Conservation (phyloP, 2,797 vertebrate species). For the Propithecus perrieri region DNA sequence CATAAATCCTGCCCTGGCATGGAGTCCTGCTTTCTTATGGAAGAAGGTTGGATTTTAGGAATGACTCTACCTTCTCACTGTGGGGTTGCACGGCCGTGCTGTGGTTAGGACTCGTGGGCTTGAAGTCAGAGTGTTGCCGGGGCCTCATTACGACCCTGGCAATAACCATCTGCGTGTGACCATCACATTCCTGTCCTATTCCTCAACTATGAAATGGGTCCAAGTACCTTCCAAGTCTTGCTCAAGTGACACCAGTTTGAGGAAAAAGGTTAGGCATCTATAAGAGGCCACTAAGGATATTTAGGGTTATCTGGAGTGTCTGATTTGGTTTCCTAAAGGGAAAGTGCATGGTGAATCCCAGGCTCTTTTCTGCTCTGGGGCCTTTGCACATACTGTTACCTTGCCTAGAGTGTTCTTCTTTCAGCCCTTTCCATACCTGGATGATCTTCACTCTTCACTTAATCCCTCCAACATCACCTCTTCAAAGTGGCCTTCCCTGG, state of each 20-base stretch:
- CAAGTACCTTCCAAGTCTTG: not conserved
- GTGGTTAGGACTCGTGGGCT: not conserved
- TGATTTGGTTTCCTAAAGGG: not conserved
- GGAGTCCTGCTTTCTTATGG: slow-evolving; percentile 33
- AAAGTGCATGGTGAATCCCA: not conserved
- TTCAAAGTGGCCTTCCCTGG: not conserved
- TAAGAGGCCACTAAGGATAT: not conserved
- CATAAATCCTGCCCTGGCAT: slow-evolving; percentile 73
- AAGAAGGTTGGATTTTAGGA: slow-evolving; percentile 54
- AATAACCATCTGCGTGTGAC: not conserved
- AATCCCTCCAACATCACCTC: not conserved
- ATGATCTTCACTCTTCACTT: not conserved
- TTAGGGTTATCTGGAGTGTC: not conserved
- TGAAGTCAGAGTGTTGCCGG: not conserved
- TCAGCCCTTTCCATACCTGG: not conserved
- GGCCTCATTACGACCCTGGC: slow-evolving; percentile 3
- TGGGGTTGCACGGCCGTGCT: not conserved
- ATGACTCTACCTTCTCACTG: not conserved
- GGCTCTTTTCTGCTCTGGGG: not conserved
- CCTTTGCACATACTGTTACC: not conserved
- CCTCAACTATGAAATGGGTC: not conserved
- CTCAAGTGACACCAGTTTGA: not conserved
- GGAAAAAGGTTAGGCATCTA: not conserved
- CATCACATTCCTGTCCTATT: not conserved
- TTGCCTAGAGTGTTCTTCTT: not conserved